phyloP scores from a whole-genome alignment of 2,797 vertebrate genomes.

The Tinamus major region DNA sequence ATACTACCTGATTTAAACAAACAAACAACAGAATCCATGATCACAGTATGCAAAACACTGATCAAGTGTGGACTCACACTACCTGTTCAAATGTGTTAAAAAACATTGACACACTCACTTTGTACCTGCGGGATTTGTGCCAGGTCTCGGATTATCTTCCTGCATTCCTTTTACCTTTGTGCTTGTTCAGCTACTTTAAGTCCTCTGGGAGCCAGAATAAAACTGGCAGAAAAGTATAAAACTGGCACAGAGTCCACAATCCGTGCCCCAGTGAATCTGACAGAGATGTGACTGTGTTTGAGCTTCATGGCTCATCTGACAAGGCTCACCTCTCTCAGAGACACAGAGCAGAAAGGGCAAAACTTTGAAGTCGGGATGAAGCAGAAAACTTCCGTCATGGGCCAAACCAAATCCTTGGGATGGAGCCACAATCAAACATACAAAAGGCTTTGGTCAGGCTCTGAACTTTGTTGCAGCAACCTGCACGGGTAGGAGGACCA shows the following conservation, averaged over 20 bases:
- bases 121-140: background rate
- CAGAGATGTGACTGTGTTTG: background rate
- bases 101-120: background rate
- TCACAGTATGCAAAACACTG: background rate
- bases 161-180: background rate
- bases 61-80: background rate
- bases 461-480: accelerated
- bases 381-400: background rate
- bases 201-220: background rate
- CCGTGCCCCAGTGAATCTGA: background rate
- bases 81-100: background rate
- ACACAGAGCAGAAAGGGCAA: background rate
- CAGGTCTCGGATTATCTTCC: background rate
- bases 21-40: background rate
- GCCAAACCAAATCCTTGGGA: background rate
- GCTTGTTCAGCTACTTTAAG: background rate
- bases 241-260: accelerated
- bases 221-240: background rate
- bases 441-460: background rate
- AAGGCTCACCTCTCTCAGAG: background rate
- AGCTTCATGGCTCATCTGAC: accelerated
- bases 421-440: background rate
- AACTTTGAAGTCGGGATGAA: background rate
- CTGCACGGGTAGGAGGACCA: background rate
- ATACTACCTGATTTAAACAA: background rate